A percentile compares a stretch with the other conserved stretches of the same genome.
Conservation (phyloP, 1,140 invertebrate genomes). For the Ectropis grisescens region DNA sequence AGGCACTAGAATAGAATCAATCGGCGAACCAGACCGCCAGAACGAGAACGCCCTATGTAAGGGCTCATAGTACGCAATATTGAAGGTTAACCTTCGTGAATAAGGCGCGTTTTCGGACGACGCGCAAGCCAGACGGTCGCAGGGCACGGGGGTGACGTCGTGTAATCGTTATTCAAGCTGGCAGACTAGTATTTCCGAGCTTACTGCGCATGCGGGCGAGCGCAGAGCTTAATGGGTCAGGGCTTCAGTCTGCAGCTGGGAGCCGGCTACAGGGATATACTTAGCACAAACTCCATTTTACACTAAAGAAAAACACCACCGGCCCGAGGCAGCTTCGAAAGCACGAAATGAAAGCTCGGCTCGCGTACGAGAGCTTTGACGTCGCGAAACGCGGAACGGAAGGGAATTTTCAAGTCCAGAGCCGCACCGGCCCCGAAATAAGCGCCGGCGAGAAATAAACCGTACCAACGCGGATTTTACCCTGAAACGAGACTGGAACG, state of each 20-base stretch:
- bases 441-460: constrained; percentile 14
- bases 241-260: constrained; percentile 50
- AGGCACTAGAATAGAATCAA: constrained; percentile 21
- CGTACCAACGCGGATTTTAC: constrained; percentile 13
- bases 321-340: too few relatives aligned
- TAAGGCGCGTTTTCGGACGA: neutral
- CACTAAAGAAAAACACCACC: constrained; percentile 4
- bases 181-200: constrained; percentile 41
- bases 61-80: too few relatives aligned
- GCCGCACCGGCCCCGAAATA: constrained; percentile 21
- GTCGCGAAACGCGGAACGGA: constrained; percentile 9
- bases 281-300: constrained; percentile 37
- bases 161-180: constrained; percentile 59
- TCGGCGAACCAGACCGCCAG: constrained; percentile 7
- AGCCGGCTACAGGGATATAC: constrained; percentile 36
- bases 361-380: too few relatives aligned
- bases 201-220: constrained; percentile 47
- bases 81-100: neutral
- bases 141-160: constrained; percentile 32
- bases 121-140: constrained; percentile 30
- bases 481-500: constrained; percentile 17
- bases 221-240: constrained; percentile 47
- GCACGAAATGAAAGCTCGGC: too few relatives aligned
- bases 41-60: constrained; percentile 3
- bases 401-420: too few relatives aligned